Evolutionary conservation across 2,113 vertebrate genomes (phyloP).

Genomic region (Xiphophorus couchianus): DNA sequence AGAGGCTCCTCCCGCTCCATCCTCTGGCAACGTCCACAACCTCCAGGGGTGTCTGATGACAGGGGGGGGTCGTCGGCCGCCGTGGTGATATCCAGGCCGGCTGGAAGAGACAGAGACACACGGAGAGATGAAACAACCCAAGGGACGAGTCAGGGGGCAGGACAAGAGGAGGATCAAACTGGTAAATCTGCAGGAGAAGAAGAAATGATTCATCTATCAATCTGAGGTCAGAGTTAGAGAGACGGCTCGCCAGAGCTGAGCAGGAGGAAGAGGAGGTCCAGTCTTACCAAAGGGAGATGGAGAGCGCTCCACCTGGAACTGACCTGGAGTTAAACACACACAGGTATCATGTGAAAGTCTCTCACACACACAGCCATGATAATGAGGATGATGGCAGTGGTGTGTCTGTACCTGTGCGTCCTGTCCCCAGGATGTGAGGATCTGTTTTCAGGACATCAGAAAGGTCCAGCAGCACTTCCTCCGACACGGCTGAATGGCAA

Average conservation of each 20-base stretch:
- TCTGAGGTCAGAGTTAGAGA: background rate
- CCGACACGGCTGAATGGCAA: conserved; percentile 80
- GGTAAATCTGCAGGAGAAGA: conserved; percentile 11
- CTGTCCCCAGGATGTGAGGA: conserved; percentile 88
- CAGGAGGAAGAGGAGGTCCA: background rate
- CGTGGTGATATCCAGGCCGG: conserved; percentile 85
- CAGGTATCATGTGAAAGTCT: conserved; percentile 61
- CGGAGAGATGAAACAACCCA: background rate
- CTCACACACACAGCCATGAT: conserved; percentile 11
- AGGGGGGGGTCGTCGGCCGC: conserved; percentile 80
- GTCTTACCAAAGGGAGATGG: conserved; percentile 96
- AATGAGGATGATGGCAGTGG: conserved; percentile 22
- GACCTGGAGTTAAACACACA: conserved; percentile 94
- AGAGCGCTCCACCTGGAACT: conserved; percentile 94
- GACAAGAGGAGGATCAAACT: background rate
- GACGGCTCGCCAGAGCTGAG: background rate
- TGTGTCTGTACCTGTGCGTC: conserved; percentile 63
- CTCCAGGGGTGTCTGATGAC: conserved; percentile 71
- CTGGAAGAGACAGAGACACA: conserved; percentile 60
- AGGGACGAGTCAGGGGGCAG: background rate
- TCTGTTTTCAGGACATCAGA: conserved; percentile 92
- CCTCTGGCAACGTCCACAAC: conserved; percentile 78
- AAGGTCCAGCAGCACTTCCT: conserved; percentile 89
- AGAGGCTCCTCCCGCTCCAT: conserved; percentile 88
- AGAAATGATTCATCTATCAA: background rate